Conservation (phyloP, 1,140 invertebrate genomes). For the Andrena cerasifolii region DNA sequence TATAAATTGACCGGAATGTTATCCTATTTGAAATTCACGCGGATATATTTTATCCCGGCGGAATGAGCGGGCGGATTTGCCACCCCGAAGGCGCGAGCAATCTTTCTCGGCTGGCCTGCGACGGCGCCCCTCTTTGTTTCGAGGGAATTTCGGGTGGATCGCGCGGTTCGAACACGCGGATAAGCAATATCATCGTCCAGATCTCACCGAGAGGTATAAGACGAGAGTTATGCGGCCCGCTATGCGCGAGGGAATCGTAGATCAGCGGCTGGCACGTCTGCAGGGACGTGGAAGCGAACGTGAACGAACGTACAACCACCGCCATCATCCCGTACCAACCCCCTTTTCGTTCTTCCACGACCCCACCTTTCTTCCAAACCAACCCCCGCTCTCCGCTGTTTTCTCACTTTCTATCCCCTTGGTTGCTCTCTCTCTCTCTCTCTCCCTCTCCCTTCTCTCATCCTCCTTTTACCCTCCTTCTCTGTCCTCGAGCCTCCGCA, state of each 20-base stretch:
- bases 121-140: slow-evolving; percentile 36
- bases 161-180: slow-evolving; percentile 66
- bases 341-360: slow-evolving; percentile 59
- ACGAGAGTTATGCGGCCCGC: slow-evolving; percentile 81
- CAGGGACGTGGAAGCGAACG: slow-evolving; percentile 77
- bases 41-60: slow-evolving; percentile 14
- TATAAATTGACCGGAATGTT: slow-evolving; percentile 44
- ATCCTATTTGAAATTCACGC: slow-evolving; percentile 46
- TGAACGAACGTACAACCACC: slow-evolving; percentile 70
- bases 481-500: slow-evolving; percentile 24
- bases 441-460: not conserved
- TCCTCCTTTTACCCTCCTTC: slow-evolving; percentile 5
- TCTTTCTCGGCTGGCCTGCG: slow-evolving; percentile 1
- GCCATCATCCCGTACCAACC: slow-evolving; percentile 55
- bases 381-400: slow-evolving; percentile 33
- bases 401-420: slow-evolving; percentile 38
- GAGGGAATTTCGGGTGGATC: slow-evolving; percentile 36
- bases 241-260: slow-evolving; percentile 82
- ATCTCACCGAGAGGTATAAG: slow-evolving; percentile 78
- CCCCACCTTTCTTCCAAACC: slow-evolving; percentile 49
- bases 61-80: slow-evolving; percentile 31
- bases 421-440: slow-evolving; percentile 46
- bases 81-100: slow-evolving; percentile 19
- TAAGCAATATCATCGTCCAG: slow-evolving; percentile 66
- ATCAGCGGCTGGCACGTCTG: slow-evolving; percentile 80